Base-by-base conservation (phyloP, 2,797 vertebrate species). In the Pangasius macronema region DNA sequence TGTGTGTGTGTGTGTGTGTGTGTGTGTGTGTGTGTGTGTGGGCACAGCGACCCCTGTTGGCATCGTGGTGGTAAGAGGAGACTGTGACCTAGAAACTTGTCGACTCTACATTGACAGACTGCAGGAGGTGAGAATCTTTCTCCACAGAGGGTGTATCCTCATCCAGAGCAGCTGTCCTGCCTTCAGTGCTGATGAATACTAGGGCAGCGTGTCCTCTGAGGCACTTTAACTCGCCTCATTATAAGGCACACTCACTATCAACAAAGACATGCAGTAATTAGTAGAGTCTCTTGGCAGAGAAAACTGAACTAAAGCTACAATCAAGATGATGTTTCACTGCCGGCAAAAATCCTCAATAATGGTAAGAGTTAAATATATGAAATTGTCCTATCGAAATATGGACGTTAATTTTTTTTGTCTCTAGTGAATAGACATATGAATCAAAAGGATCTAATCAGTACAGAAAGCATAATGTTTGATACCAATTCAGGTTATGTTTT, bases 21-120 rank as follows among this genome's bases (percentile, higher is more conserved):
- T n/a, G 39, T 75, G 42, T 49, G 39, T 75, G 10, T 49, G 22
- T 79, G 68, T 79, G 83, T 79, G 84, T 82, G 85, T 87, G 86
- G 91, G 87, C 91, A 27, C 91, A 99, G 98, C 98, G 51, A 97
- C 97, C 91, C 98, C 98, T 0, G 94, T 99, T n/a, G 98, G 98
- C 89, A 99, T 99, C 73, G 97, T 99, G 91, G 98, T 99, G 91
- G 97, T 99, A 84, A 95, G 97, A 88, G 98, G 98, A 87, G 98
- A 99, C 92, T 99, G 98, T 92, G 98, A 99, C 92, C 95, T 99
- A 94, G 98, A 99, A 94, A 99, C 98, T 2, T 99, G 98, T 93
- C 95, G 98, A 87, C 97, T 99, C 92, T 99, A 99, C 90, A 97
- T 99, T 70, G 97, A 99, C 92, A 96, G 98, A 88, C 93, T 99